Evolutionary conservation across 2,113 vertebrate genomes (phyloP), one percentile per base, ranked within the genome.

Genomic region (Tursiops truncatus): DNA sequence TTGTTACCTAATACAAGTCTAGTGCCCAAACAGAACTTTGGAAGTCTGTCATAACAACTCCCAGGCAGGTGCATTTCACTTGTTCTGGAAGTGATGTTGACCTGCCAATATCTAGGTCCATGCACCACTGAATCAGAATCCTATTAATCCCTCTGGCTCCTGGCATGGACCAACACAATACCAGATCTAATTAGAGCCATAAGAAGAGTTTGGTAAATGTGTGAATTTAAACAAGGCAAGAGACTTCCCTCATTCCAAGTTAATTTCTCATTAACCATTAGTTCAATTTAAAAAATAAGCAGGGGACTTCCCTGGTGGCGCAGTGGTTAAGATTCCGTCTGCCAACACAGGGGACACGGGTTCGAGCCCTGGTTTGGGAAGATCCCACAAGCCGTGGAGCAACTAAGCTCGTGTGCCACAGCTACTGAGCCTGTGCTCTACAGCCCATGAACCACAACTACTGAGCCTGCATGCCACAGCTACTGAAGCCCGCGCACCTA

Each of bases 41-140:
- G 96, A 98, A 97, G 96, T 97, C 94, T 47, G 36, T 98, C 95
- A 74, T 70, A 97, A 82, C 28, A 98, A 80, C 88, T 96, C 81
- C 38, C 13, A 58, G 62, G 82, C 65, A 11, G 96, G 96, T 94
- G 89, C 95, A 96, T 17, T 0, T 91, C 97, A 94, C 92, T 96
- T 97, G 96, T 95, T 98, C 95, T 98, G 98, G 96, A 97, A 95
- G 97, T 94, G 65, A 76, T 96, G 97, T 79, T 98, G 98, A 98
- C 97, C 94, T 92, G 92, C 62, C 84, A 80, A 95, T 98, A 96
- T 97, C 97, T 98, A 79, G 91, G 96, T 94, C 98, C 98, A 92
- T 89, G 97, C 91, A 33, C 26, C 87, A 68, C 82, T 86, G 1
- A 95, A 98, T 98, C 98, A 98, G 98, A 99, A 99, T 98, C 98